These are phyloP conservation scores for Watsonalla binaria DNA, from an alignment of 2,888 invertebrate species.

Conservation along the genomic window DNA sequence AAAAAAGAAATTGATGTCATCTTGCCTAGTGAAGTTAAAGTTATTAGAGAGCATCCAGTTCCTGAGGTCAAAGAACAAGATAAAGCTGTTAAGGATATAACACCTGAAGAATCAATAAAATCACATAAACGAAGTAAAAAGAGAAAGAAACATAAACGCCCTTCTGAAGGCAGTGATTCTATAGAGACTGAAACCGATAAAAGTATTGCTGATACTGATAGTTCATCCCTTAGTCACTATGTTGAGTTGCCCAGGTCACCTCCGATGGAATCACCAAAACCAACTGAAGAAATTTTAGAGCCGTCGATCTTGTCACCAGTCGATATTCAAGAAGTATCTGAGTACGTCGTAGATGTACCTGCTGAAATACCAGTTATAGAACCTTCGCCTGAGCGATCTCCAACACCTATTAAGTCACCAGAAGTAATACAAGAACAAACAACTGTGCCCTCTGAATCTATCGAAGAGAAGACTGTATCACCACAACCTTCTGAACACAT, in stretches of 20 bases:
- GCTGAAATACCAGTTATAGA: not conserved
- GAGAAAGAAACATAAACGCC: constrained; percentile 81
- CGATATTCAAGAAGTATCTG: not conserved
- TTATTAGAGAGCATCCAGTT: constrained; percentile 33
- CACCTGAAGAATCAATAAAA: constrained; percentile 33
- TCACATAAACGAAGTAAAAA: constrained; percentile 79
- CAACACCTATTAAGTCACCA: constrained; percentile 44
- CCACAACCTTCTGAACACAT: not conserved
- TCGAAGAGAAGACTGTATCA: constrained; percentile 14
- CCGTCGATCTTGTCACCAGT: not conserved
- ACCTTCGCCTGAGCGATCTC: not conserved
- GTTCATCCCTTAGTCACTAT: constrained; percentile 66
- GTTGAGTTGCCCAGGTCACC: constrained; percentile 68
- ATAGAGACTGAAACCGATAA: constrained; percentile 53
- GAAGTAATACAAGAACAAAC: constrained; percentile 48
- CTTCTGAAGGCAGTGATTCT: constrained; percentile 44
- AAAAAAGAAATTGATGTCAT: constrained; percentile 61
- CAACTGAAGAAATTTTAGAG: constrained; percentile 36
- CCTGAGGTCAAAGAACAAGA: constrained; percentile 52
- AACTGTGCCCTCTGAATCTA: constrained; percentile 33
- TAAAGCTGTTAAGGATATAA: constrained; percentile 29
- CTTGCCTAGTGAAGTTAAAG: constrained; percentile 49
- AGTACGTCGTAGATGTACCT: not conserved
- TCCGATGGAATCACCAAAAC: constrained; percentile 66
- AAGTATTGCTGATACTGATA: constrained; percentile 55